Conservation (phyloP, 64 coral and sea anemone species). For the Actinia equina region DNA sequence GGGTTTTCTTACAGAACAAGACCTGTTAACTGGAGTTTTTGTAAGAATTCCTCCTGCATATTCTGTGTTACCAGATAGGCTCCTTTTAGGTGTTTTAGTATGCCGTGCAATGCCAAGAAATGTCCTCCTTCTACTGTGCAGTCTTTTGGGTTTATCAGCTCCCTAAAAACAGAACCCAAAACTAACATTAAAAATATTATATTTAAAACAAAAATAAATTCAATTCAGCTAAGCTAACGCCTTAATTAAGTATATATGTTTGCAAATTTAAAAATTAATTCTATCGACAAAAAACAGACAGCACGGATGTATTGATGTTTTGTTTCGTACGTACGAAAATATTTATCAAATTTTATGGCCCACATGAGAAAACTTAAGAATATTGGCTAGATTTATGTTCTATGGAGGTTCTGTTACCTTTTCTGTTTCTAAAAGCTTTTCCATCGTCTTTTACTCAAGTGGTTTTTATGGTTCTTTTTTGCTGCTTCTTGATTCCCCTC, state of each 20-base stretch:
- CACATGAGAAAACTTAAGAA: neutral
- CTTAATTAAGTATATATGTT: no score
- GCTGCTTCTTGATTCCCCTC: neutral
- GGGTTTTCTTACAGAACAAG: slow-evolving; percentile 7
- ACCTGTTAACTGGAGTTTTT: neutral
- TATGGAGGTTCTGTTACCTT: neutral
- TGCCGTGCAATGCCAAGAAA: neutral
- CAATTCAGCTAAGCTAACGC: neutral
- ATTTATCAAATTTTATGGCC: neutral
- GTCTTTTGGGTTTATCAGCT: neutral
- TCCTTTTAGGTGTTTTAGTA: neutral
- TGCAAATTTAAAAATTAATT: no score
- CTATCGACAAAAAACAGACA: neutral
- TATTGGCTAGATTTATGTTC: neutral
- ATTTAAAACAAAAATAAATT: neutral
- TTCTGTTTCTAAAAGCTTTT: neutral
- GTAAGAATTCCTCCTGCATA: neutral
- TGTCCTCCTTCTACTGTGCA: neutral
- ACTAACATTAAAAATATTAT: neutral
- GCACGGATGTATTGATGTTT: neutral
- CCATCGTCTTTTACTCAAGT: neutral
- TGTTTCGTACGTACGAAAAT: neutral
- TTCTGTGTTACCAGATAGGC: neutral
- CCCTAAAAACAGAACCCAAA: neutral
- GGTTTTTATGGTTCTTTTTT: neutral